A percentile compares a stretch with the other conserved stretches of the same genome.
phyloP scores from a whole-genome alignment of 1,140 invertebrate genomes.

The Condylostylus longicornis region DNA sequence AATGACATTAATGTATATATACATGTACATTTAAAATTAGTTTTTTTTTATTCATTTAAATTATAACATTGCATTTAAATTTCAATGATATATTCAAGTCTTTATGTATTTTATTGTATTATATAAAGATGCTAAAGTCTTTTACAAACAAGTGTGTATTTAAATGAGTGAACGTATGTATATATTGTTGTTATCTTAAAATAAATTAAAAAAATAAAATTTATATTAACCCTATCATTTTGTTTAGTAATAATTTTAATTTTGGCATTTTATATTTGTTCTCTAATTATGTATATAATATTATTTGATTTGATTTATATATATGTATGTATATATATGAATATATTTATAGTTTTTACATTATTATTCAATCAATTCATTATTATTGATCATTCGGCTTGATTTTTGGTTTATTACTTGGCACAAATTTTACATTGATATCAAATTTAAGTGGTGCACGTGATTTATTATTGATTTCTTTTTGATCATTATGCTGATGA shows the following conservation, averaged over 20 bases:
- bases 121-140: conserved; percentile 1
- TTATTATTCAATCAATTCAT: conserved; percentile 22
- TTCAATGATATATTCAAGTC: too few species aligned
- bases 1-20: too few species aligned
- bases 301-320: too few species aligned
- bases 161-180: conserved; percentile 2
- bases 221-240: conserved; percentile 10
- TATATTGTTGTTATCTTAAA: too few species aligned
- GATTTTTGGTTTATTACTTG: conserved; percentile 37
- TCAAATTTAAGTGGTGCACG: conserved; percentile 49
- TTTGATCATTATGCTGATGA: too few species aligned
- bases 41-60: too few species aligned
- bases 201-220: conserved; percentile 11
- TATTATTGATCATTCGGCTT: conserved; percentile 27
- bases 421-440: conserved; percentile 61
- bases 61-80: too few species aligned
- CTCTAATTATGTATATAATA: conserved; percentile 11
- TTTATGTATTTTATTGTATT: neutral
- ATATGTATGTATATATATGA: too few species aligned
- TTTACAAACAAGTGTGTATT: conserved; percentile 6
- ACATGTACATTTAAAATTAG: too few species aligned
- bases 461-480: too few species aligned
- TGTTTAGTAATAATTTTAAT: conserved; percentile 17
- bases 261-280: conserved; percentile 31
- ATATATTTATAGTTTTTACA: too few species aligned